Conservation (phyloP, 2,797 vertebrate species). For the Gila robusta region DNA sequence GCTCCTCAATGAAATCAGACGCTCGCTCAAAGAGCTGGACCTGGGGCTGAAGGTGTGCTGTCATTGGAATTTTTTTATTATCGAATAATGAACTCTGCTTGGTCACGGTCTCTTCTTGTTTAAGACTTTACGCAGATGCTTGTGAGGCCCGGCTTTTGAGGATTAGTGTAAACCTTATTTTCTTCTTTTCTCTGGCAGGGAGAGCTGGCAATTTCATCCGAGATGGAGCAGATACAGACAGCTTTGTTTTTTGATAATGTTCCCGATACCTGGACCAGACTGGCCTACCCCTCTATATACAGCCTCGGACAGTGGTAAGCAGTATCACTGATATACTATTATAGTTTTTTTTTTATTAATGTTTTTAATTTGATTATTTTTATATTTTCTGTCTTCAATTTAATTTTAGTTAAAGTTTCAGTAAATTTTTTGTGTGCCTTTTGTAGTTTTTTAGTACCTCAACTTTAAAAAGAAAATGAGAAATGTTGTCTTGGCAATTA, state of each 20-base stretch:
- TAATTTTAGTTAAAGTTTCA: not conserved
- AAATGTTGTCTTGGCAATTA: not conserved
- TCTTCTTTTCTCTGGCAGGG: constrained; percentile 80
- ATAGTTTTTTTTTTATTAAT: not conserved
- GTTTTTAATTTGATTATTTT: not conserved
- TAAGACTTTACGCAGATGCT: too few species aligned
- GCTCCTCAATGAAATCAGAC: constrained; percentile 77
- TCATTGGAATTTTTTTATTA: not conserved
- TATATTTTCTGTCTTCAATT: not conserved
- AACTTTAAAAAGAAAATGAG: not conserved
- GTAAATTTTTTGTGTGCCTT: not conserved
- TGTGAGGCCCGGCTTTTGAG: not conserved
- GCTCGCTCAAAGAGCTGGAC: constrained; percentile 82
- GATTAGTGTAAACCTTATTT: not conserved
- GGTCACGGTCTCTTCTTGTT: not conserved
- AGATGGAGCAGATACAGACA: constrained; percentile 93
- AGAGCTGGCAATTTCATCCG: constrained; percentile 93
- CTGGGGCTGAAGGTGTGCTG: constrained; percentile 80
- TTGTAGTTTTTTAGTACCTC: not conserved
- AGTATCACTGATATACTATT: not conserved
- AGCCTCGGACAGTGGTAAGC: constrained; percentile 83
- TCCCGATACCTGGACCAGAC: constrained; percentile 90
- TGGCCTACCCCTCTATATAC: constrained; percentile 91
- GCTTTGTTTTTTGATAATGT: constrained; percentile 94
- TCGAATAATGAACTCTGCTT: constrained; percentile 6